phyloP scores from a whole-genome alignment of 2,888 invertebrate species.

The Campaea margaritaria region DNA sequence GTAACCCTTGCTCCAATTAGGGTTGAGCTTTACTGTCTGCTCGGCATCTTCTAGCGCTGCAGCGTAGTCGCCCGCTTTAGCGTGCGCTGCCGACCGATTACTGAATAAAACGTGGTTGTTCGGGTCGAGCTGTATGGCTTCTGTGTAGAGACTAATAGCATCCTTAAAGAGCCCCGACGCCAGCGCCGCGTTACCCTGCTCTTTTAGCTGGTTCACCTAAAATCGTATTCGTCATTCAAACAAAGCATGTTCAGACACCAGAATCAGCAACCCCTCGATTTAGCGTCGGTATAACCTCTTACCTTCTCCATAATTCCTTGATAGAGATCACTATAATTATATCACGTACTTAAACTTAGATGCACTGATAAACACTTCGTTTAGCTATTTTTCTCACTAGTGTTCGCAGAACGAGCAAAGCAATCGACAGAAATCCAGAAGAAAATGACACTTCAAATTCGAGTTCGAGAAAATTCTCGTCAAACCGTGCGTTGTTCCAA shows the following conservation, averaged over 20 bases:
- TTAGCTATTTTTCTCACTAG: constrained; percentile 33
- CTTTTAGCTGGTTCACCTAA: constrained; percentile 93
- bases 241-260: constrained; percentile 34
- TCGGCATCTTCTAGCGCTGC: constrained; percentile 94
- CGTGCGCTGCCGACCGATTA: constrained; percentile 96
- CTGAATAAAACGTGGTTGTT: constrained; percentile 95
- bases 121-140: constrained; percentile 91
- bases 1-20: constrained; percentile 95
- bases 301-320: constrained; percentile 77
- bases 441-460: constrained; percentile 74
- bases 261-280: constrained; percentile 35
- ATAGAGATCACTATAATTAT: constrained; percentile 39
- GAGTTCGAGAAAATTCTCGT: constrained; percentile 75
- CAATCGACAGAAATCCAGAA: constrained; percentile 44
- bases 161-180: constrained; percentile 91
- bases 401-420: constrained; percentile 39
- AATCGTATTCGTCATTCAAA: constrained; percentile 46
- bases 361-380: constrained; percentile 22
- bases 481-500: constrained; percentile 46
- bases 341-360: constrained; percentile 3
- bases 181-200: constrained; percentile 94
- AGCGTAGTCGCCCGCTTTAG: constrained; percentile 90
- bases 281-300: constrained; percentile 70
- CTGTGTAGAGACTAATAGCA: constrained; percentile 91
- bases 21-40: constrained; percentile 91